A percentile compares a stretch with the other conserved stretches of the same genome.
phyloP scores from a whole-genome alignment of 2,888 invertebrate genomes.

The Xestia ashworthii region DNA sequence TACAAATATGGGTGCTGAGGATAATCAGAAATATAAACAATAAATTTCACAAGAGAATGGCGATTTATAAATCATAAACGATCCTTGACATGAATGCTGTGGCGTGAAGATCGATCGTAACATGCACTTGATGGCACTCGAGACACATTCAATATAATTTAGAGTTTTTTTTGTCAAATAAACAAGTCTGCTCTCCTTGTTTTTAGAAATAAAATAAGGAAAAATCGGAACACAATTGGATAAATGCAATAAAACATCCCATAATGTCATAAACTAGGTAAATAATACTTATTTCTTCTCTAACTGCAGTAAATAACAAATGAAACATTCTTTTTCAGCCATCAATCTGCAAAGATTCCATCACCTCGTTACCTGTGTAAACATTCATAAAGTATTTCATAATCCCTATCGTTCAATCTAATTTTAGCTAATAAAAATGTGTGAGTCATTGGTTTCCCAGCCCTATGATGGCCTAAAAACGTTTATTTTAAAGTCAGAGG shows the following conservation, averaged over 20 bases:
- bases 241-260: slow-evolving; percentile 4
- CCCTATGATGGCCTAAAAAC: slow-evolving; percentile 12
- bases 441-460: slow-evolving; percentile 14
- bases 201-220: slow-evolving; percentile 6
- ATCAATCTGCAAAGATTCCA: slow-evolving; percentile 18
- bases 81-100: slow-evolving; percentile 72
- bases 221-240: slow-evolving; percentile 1
- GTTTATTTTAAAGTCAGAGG: slow-evolving; percentile 32
- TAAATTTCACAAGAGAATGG: slow-evolving; percentile 64
- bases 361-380: slow-evolving; percentile 25
- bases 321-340: neutral
- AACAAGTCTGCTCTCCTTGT: neutral
- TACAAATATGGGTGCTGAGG: slow-evolving; percentile 68
- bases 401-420: slow-evolving; percentile 4
- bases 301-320: slow-evolving; percentile 5
- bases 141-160: slow-evolving; percentile 14
- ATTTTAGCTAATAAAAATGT: slow-evolving; percentile 22
- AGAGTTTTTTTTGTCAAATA: slow-evolving; percentile 27
- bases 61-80: slow-evolving; percentile 73
- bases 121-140: slow-evolving; percentile 32
- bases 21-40: slow-evolving; percentile 66
- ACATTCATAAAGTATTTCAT: slow-evolving; percentile 24
- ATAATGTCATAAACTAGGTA: neutral
- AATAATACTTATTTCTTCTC: neutral
- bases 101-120: slow-evolving; percentile 65